phyloP scores from a whole-genome alignment of 2,888 invertebrate species.

The Aphodius granarius region DNA sequence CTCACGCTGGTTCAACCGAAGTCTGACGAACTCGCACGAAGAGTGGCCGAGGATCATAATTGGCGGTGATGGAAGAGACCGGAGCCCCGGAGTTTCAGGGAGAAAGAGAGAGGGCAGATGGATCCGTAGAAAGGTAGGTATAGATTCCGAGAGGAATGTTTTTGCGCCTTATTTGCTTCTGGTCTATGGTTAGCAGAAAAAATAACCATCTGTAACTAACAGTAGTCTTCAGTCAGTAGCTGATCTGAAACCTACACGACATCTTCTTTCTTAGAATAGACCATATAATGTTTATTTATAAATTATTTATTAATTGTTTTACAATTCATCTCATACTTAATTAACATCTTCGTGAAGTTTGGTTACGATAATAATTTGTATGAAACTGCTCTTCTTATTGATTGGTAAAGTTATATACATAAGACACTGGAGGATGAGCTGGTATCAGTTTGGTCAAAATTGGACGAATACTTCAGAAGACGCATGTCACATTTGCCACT shows the following conservation, averaged over 20 bases:
- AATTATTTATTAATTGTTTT: background rate
- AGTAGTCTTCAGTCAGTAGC: background rate
- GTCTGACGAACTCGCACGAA: conserved; percentile 3
- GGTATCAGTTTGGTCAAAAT: no score
- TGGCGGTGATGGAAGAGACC: background rate
- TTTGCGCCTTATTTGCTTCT: background rate
- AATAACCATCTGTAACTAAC: background rate
- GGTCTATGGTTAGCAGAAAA: background rate
- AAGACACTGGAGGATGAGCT: no score
- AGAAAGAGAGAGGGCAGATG: background rate
- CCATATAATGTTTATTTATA: background rate
- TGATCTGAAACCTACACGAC: background rate
- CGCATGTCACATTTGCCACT: no score
- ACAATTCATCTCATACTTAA: no score
- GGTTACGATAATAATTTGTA: background rate
- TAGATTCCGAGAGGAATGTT: background rate
- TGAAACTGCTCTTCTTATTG: no score
- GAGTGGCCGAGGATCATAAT: background rate
- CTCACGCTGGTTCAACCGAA: conserved; percentile 5
- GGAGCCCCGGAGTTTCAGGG: background rate
- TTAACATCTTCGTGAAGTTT: background rate
- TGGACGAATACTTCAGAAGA: no score
- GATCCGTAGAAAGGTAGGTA: background rate
- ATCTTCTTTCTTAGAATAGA: background rate
- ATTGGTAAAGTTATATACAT: no score